phyloP scores from a whole-genome alignment of 2,797 vertebrate species.

The Darevskia mixta region DNA sequence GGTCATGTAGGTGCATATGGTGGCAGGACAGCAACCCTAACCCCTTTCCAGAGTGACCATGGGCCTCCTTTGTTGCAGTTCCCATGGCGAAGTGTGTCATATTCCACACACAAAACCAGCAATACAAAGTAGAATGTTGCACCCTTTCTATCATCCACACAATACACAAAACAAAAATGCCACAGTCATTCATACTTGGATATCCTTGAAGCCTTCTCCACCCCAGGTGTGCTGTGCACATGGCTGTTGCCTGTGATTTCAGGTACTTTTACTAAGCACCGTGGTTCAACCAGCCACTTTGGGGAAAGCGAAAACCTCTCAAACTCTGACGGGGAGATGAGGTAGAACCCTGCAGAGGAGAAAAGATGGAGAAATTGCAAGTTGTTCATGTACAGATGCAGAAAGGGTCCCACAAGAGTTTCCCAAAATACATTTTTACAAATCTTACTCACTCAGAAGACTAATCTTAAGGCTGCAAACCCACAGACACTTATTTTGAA shows the following conservation, averaged over 20 bases:
- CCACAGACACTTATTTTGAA: background rate
- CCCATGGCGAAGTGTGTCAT: background rate
- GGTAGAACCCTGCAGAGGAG: constrained; percentile 89
- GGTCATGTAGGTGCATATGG: background rate
- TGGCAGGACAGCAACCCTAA: background rate
- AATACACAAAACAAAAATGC: background rate
- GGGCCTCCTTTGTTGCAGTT: background rate
- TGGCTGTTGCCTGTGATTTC: constrained; percentile 69
- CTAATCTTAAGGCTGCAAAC: background rate
- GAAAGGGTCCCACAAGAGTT: background rate
- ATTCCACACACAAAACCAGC: background rate
- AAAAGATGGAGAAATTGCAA: background rate
- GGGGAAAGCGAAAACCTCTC: constrained; percentile 97
- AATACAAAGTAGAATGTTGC: background rate
- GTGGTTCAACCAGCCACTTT: constrained; percentile 91
- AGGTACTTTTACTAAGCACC: constrained; percentile 86
- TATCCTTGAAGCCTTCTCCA: constrained; percentile 73
- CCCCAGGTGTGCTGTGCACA: constrained; percentile 50
- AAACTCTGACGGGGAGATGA: constrained; percentile 97
- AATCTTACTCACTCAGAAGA: background rate
- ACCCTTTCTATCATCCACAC: background rate
- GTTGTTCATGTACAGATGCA: background rate
- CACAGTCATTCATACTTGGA: constrained; percentile 76
- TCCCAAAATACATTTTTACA: background rate
- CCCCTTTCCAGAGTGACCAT: background rate